These are phyloP conservation scores for Oreotrochilus melanogaster DNA, from an alignment of 2,113 vertebrate genomes.

Conservation along the genomic window DNA sequence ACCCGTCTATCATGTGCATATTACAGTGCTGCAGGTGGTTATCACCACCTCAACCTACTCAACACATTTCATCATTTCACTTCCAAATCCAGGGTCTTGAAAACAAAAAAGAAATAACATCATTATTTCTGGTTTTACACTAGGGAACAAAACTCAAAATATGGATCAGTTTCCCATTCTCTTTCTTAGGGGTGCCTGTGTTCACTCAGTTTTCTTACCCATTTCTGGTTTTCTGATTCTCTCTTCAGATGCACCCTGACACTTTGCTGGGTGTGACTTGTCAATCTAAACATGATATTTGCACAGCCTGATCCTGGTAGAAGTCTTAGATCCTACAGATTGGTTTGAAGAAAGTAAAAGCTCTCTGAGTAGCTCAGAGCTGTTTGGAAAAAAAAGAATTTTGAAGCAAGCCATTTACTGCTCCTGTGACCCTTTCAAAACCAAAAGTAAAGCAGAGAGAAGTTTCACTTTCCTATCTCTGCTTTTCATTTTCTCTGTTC, in stretches of 20 bases:
- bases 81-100: background rate
- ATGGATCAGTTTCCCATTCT: background rate
- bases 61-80: conserved; percentile 21
- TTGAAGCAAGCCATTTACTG: background rate
- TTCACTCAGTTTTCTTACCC: background rate
- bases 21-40: background rate
- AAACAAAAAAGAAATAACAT: background rate
- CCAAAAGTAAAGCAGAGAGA: background rate
- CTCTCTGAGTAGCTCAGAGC: background rate
- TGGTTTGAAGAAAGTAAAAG: background rate
- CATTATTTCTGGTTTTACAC: background rate
- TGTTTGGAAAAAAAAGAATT: background rate
- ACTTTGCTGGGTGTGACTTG: background rate
- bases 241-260: background rate
- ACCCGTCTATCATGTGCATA: background rate
- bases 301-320: background rate
- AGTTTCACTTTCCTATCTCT: background rate
- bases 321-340: background rate
- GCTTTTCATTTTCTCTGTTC: background rate
- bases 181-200: background rate
- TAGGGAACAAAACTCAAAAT: background rate
- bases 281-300: background rate
- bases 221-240: background rate
- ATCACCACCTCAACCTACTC: conserved; percentile 46
- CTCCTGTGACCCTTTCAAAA: background rate